A percentile compares a stretch with the other conserved stretches of the same genome.
Evolutionary conservation across 2,797 vertebrate genomes (phyloP).

Genomic region (Notamacropus eugenii): DNA sequence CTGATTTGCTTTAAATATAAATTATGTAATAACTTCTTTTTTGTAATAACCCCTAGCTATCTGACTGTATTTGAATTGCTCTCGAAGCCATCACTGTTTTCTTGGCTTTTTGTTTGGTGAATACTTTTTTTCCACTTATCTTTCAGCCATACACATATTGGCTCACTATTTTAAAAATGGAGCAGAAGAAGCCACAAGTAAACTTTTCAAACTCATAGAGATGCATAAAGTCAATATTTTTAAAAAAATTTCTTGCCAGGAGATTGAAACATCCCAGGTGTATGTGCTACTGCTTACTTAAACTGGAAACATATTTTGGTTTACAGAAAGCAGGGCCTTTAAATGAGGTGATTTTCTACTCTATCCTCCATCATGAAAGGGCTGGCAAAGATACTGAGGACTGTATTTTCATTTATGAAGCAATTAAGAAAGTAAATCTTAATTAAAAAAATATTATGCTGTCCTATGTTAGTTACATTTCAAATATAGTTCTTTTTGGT

Average conservation of each 20-base stretch:
- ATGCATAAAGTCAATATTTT: not conserved
- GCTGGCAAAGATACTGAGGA: not conserved
- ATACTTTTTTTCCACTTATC: not conserved
- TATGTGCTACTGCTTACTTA: not conserved
- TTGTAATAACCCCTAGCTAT: not conserved
- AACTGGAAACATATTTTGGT: not conserved
- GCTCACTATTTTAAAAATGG: not conserved
- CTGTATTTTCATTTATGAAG: not conserved
- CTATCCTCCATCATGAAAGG: not conserved
- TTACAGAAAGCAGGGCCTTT: not conserved
- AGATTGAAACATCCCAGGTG: not conserved
- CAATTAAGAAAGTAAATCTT: not conserved
- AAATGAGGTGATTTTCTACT: not conserved
- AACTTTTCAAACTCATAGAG: not conserved
- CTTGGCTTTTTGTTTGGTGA: not conserved
- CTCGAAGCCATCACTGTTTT: not conserved
- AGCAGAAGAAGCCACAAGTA: not conserved
- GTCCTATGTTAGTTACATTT: not conserved
- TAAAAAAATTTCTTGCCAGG: not conserved
- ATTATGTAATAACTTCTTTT: not conserved
- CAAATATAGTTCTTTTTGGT: not conserved
- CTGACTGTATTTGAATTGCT: not conserved
- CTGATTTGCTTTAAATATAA: not conserved
- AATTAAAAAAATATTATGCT: not conserved
- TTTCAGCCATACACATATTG: not conserved